Base-by-base conservation (phyloP, 2,113 vertebrate species). In the Campylomormyrus numenius region DNA sequence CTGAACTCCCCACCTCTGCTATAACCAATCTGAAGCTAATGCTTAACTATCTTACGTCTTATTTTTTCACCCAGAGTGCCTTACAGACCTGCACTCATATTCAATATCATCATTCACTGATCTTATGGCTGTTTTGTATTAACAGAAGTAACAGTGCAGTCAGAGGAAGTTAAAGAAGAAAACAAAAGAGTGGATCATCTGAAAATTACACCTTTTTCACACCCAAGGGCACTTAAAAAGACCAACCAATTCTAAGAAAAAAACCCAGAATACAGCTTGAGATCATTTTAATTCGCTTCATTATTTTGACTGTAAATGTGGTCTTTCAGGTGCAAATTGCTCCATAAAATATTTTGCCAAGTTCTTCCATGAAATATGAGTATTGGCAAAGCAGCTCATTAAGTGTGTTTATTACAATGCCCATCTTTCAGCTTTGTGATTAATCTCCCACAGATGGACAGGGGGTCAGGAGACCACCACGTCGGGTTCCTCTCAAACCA, bases 251-350 rank as follows among this genome's bases (percentile, higher is more conserved):
- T 90, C 88, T 91, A 90, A 93, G 93, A 94, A 92, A 92, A 92
- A 88, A 92, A 85, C 91, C 11, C 91, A 83, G 91, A 90, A 92
- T 86, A 17, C 90, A 89, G 84, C 90, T 91, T 93, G 89, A 92
- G 90, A 92, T 91, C 11, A 91, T 92, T 91, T 92, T 88, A 89
- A 48, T 70, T 84, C 58, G n/a, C 48, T 90, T 91, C 93, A 92
- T 94, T 93, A 90, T 92, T 91, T 89, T 87, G 86, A 88, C 88
- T 91, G 92, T 85, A 92, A 92, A 91, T 74, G 13, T 92, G 91
- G 90, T 91, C 91, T 93, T 93, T 94, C 86, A 94, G 92, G 91
- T 93, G 91, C 90, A 93, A 91, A 91, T 92, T 91, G 77, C 48
- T 89, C 88, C 21, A 85, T 88, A 74, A 88, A 90, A 92, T 93